These are phyloP conservation scores for Eupithecia exiguata DNA, from an alignment of 2,888 invertebrate genomes.

Conservation along the genomic window DNA sequence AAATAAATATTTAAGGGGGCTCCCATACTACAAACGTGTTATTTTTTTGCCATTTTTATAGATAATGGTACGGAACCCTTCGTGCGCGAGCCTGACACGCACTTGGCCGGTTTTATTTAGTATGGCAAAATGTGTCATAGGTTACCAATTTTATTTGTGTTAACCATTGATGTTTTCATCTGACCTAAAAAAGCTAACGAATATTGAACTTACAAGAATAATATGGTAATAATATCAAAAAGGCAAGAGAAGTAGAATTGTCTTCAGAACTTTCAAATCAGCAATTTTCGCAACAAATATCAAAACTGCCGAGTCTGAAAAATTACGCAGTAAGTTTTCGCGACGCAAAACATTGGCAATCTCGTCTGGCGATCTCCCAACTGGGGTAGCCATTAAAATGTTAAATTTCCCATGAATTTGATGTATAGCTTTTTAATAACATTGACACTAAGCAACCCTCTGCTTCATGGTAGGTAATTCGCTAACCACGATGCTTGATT, in stretches of 20 bases:
- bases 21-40: too few species aligned
- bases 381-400: conserved; percentile 30
- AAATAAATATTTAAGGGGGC: too few species aligned
- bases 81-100: too few species aligned
- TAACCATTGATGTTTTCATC: neutral
- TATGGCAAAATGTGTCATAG: neutral
- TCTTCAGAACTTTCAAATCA: conserved; percentile 9
- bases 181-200: neutral
- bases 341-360: conserved; percentile 32
- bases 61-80: too few species aligned
- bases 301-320: conserved; percentile 26
- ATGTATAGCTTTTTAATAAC: conserved; percentile 29
- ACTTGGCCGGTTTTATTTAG: too few species aligned
- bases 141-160: neutral
- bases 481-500: neutral
- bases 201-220: neutral
- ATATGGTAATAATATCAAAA: neutral
- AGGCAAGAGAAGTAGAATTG: conserved; percentile 4
- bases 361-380: conserved; percentile 33
- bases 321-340: conserved; percentile 17
- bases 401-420: conserved; percentile 37
- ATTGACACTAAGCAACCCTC: conserved; percentile 13
- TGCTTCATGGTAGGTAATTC: neutral
- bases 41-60: too few species aligned
- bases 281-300: conserved; percentile 25